phyloP scores from a whole-genome alignment of 1,140 invertebrate genomes.

The Samia ricini region DNA sequence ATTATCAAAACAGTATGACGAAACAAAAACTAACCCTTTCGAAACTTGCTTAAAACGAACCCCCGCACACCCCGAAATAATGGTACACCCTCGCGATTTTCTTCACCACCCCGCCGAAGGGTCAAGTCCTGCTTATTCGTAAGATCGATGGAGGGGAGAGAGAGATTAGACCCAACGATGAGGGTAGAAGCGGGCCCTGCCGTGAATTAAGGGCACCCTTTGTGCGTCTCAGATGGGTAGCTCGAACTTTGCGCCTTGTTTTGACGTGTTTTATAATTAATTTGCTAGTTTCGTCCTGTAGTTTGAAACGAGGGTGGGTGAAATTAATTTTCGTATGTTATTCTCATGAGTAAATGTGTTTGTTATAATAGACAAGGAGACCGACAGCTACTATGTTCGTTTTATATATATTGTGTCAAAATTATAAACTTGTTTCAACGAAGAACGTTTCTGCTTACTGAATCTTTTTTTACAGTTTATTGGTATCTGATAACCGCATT shows the following conservation, averaged over 20 bases:
- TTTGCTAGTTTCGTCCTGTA: constrained; percentile 71
- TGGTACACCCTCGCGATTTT: constrained; percentile 57
- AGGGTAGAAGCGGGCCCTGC: constrained; percentile 45
- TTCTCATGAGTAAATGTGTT: constrained; percentile 20
- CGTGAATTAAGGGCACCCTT: constrained; percentile 64
- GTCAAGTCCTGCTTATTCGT: constrained; percentile 58
- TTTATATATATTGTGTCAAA: too few species aligned
- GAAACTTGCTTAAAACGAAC: constrained; percentile 3
- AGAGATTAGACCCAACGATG: constrained; percentile 61
- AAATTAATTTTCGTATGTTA: constrained; percentile 63
- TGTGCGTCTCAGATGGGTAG: constrained; percentile 67
- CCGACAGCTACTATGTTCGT: too few species aligned
- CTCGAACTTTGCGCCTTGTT: constrained; percentile 63
- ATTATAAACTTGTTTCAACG: too few species aligned
- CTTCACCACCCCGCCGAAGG: constrained; percentile 59
- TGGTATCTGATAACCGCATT: too few species aligned
- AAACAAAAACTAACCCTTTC: constrained; percentile 61
- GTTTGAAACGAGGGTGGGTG: constrained; percentile 62
- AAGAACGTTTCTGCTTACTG: too few species aligned
- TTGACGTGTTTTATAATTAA: constrained; percentile 76
- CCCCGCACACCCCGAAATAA: constrained; percentile 36
- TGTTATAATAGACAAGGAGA: too few species aligned
- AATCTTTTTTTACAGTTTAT: too few species aligned
- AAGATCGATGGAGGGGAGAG: constrained; percentile 71
- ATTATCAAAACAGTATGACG: constrained; percentile 39